phyloP scores from a whole-genome alignment of 2,888 invertebrate genomes.

The Hirtodrosophila histrioides region DNA sequence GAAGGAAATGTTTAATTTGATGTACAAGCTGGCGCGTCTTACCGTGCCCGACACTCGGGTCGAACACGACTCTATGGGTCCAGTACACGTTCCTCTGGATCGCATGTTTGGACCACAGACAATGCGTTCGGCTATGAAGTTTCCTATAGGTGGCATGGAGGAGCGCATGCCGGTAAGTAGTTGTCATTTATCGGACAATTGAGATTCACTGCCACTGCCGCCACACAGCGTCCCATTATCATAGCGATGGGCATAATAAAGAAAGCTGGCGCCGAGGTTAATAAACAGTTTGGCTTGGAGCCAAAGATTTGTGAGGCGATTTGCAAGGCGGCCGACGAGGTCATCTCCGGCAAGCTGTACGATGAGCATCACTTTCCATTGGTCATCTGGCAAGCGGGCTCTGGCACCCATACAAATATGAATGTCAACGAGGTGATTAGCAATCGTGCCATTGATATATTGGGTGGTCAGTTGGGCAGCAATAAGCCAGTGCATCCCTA shows the following conservation, averaged over 20 bases:
- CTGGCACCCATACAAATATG: slow-evolving; percentile 99
- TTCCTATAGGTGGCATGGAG: slow-evolving; percentile 95
- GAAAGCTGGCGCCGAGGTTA: slow-evolving; percentile 97
- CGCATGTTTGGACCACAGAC: slow-evolving; percentile 98
- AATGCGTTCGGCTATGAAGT: slow-evolving; percentile 95
- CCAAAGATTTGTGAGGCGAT: slow-evolving; percentile 93
- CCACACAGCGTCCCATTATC: slow-evolving; percentile 91
- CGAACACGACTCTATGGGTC: slow-evolving; percentile 96
- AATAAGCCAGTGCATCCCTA: slow-evolving; percentile 98
- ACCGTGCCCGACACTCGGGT: slow-evolving; percentile 56
- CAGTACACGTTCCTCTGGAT: slow-evolving; percentile 94
- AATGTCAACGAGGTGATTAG: slow-evolving; percentile 97
- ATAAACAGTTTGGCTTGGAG: slow-evolving; percentile 94
- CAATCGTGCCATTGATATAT: slow-evolving; percentile 93
- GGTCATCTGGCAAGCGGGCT: slow-evolving; percentile 99
- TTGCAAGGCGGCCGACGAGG: slow-evolving; percentile 94
- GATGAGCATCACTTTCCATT: slow-evolving; percentile 94
- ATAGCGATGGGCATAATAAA: slow-evolving; percentile 97
- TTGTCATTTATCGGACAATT: rapidly evolving
- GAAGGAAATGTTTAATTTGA: slow-evolving; percentile 56
- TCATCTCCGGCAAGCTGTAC: slow-evolving; percentile 94
- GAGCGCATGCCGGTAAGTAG: slow-evolving; percentile 96
- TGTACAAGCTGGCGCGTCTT: slow-evolving; percentile 64
- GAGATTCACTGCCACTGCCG: background rate
- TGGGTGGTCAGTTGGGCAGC: slow-evolving; percentile 95